Conservation (phyloP, 2,888 invertebrate genomes). For the Lasioglossum pauxillum region DNA sequence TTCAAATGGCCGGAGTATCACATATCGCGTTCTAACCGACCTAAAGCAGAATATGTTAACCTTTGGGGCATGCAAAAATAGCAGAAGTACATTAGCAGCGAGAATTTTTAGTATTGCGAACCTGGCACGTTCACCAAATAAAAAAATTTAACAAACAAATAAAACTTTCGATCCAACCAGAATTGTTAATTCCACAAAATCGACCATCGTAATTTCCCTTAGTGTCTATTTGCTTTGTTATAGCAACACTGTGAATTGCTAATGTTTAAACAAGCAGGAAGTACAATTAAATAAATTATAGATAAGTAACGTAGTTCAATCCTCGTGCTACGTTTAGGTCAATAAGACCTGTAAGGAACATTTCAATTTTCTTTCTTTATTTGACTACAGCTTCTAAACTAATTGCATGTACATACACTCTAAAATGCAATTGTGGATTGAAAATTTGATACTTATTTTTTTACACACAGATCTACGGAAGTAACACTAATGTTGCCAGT, state of each 20-base stretch:
- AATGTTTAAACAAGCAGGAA: not conserved
- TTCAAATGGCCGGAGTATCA: slow-evolving; percentile 20
- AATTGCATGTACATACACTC: not conserved
- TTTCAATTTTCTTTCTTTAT: not conserved
- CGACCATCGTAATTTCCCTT: not conserved
- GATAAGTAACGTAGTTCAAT: not conserved
- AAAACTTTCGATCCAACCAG: not conserved
- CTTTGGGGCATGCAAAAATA: slow-evolving; percentile 52
- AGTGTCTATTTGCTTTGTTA: not conserved
- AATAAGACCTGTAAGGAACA: too few relatives aligned
- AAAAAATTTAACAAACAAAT: slow-evolving; percentile 10
- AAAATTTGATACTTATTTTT: not conserved
- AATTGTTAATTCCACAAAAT: not conserved
- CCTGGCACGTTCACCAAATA: not conserved
- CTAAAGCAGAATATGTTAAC: slow-evolving; percentile 51
- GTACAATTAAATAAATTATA: not conserved
- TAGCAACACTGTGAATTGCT: not conserved
- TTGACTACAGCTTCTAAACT: not conserved
- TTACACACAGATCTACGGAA: not conserved
- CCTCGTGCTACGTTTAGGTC: not conserved
- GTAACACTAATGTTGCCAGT: not conserved
- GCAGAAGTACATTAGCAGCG: slow-evolving; percentile 41
- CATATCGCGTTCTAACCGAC: slow-evolving; percentile 29
- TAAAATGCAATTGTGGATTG: not conserved
- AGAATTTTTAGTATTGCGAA: slow-evolving; percentile 19